Base-by-base conservation (phyloP, 92 coral and sea anemone genomes). In the Meandrina meandrites region DNA sequence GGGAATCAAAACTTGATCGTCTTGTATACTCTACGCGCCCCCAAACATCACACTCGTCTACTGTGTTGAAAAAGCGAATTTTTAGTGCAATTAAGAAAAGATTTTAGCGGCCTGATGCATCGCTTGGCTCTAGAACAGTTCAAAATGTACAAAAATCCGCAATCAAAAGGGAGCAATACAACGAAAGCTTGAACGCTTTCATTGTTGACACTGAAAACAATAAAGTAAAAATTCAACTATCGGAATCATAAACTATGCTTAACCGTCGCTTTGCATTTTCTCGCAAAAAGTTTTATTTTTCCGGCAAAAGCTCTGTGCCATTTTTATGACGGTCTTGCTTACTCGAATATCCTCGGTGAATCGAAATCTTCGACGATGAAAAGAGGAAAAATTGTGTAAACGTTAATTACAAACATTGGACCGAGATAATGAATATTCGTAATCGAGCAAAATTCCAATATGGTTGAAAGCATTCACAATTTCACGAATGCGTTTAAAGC, bases 131-230 rank as follows among this genome's bases (percentile, higher is more conserved):
- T 21, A 28, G 24, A 27, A 34, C 42, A 45, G 75, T 32, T 77
- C 19, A 35, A 84, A 69, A 34, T 54, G 80, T 13, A n/a, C 2
- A 85, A 62, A 77, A 60, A 57, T n/a, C 37, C 67, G 80, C 51
- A 50, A 45, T 85, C 47, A 13, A 77, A 40, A 68, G 16, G 53
- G 76, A n/a, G 17, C 32, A 8, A 21, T 19, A 64, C 45, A 54
- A 56, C 32, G 45, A 85, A 66, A 60, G 60, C 62, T 50, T 30
- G 76, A 47, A 76, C 75, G 82, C 76, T 64, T 77, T 77, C 88
- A 36, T 85, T 85, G 88, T 85, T 85, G 88, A 85, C 88, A 85
- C 78, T 78, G 16, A 36, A 76, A 67, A 85, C 81, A 85, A 85
- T 64, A 14, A 40, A 74, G 72, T 13, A 68, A 76, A 84, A 85